phyloP scores from a whole-genome alignment of 2,113 vertebrate species.

The Malurus cyaneus region DNA sequence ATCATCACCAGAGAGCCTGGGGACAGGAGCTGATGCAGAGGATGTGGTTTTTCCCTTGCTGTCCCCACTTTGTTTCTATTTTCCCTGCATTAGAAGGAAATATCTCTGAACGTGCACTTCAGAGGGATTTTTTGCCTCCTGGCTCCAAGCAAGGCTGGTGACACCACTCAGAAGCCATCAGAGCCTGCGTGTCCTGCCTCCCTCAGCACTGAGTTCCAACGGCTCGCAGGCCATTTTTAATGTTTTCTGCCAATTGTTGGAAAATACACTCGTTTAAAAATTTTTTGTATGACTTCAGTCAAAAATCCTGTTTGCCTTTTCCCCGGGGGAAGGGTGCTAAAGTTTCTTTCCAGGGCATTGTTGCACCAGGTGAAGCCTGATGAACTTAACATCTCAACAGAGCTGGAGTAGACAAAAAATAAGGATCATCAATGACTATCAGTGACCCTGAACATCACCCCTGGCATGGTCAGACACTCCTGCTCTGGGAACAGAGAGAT shows the following conservation, averaged over 20 bases:
- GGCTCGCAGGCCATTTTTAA: neutral
- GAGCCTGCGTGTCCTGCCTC: neutral
- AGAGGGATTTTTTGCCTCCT: constrained; percentile 37
- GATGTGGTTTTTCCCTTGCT: neutral
- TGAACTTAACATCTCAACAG: too few species aligned
- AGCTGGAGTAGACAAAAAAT: too few species aligned
- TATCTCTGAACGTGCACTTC: constrained; percentile 55
- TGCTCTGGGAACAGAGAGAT: too few species aligned
- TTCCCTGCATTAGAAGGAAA: constrained; percentile 48
- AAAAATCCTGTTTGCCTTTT: too few species aligned
- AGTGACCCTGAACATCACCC: too few species aligned
- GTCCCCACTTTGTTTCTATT: constrained; percentile 67
- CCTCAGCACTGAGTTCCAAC: neutral
- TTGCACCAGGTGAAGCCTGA: too few species aligned
- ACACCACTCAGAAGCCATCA: constrained; percentile 34
- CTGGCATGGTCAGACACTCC: too few species aligned
- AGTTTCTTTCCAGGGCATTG: too few species aligned
- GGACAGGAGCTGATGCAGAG: constrained; percentile 65
- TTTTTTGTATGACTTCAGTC: too few species aligned
- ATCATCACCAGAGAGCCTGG: constrained; percentile 72
- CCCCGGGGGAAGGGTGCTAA: too few species aligned
- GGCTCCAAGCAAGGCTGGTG: constrained; percentile 58
- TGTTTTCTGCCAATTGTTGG: neutral
- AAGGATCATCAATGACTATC: too few species aligned
- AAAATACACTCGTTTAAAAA: too few species aligned